Evolutionary conservation across 2,888 invertebrate species (phyloP).

Genomic region (Aleiodes alternator): DNA sequence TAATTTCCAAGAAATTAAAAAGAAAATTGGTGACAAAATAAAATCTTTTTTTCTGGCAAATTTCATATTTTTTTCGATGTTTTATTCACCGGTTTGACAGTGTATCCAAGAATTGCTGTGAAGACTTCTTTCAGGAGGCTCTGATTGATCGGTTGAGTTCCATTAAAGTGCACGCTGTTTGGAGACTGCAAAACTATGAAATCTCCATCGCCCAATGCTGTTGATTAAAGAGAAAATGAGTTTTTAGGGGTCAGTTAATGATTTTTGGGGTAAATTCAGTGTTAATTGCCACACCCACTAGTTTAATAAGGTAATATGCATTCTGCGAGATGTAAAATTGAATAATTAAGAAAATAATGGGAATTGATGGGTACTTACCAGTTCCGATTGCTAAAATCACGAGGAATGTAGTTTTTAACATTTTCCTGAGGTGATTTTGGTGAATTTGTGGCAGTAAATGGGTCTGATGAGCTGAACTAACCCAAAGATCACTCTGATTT

Average conservation of each 20-base stretch:
- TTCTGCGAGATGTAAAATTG: neutral
- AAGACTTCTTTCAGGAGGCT: conserved; percentile 83
- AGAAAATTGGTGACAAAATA: too few species aligned
- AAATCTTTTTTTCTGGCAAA: too few species aligned
- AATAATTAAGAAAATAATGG: conserved; percentile 35
- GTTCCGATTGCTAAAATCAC: conserved; percentile 45
- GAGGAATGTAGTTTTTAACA: conserved; percentile 50
- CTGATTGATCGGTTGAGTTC: conserved; percentile 80
- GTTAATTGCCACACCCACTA: conserved; percentile 58
- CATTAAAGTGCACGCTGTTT: conserved; percentile 82
- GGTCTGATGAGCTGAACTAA: too few species aligned
- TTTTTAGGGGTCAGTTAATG: neutral
- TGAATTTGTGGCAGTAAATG: too few species aligned
- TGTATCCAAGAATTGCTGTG: conserved; percentile 84
- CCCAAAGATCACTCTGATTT: too few species aligned
- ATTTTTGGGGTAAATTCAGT: conserved; percentile 64
- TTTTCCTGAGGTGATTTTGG: conserved; percentile 1
- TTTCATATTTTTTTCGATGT: neutral
- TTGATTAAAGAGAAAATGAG: conserved; percentile 62
- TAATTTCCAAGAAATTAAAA: neutral
- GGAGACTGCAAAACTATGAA: conserved; percentile 84
- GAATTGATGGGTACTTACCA: conserved; percentile 47
- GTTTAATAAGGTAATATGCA: conserved; percentile 1
- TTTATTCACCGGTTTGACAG: conserved; percentile 76
- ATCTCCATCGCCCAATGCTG: conserved; percentile 80